Conservation (phyloP, 2,797 vertebrate genomes). For the Rousettus madagascariensis region DNA sequence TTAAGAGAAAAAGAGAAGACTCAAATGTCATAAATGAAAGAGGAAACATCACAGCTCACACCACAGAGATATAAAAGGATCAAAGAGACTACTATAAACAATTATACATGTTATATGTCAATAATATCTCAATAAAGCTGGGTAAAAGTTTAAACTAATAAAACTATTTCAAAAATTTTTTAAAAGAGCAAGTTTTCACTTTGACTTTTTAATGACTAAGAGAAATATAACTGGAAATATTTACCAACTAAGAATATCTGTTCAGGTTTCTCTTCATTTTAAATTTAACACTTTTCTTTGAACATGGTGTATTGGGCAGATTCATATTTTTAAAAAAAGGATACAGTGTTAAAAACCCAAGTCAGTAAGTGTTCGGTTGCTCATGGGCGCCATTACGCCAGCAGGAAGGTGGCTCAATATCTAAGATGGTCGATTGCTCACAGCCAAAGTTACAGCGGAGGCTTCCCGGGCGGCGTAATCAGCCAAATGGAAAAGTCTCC, state of each 20-base stretch:
- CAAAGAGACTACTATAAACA: neutral
- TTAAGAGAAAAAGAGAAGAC: neutral
- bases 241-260: conserved; percentile 9
- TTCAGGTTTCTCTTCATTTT: conserved; percentile 37
- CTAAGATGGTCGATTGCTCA: no score
- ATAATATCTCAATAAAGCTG: neutral
- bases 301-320: neutral
- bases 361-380: neutral
- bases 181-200: neutral
- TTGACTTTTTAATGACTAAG: conserved; percentile 24
- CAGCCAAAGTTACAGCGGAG: no score
- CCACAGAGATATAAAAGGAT: neutral
- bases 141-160: neutral
- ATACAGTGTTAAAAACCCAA: neutral
- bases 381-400: no score
- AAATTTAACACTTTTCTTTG: conserved; percentile 28
- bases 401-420: no score
- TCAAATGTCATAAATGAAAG: neutral
- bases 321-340: conserved; percentile 4
- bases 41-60: neutral
- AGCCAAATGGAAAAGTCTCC: no score
- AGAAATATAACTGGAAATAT: neutral
- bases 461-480: no score
- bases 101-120: neutral
- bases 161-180: neutral